phyloP scores from a whole-genome alignment of 2,888 invertebrate species.

The Drosophila atripex region DNA sequence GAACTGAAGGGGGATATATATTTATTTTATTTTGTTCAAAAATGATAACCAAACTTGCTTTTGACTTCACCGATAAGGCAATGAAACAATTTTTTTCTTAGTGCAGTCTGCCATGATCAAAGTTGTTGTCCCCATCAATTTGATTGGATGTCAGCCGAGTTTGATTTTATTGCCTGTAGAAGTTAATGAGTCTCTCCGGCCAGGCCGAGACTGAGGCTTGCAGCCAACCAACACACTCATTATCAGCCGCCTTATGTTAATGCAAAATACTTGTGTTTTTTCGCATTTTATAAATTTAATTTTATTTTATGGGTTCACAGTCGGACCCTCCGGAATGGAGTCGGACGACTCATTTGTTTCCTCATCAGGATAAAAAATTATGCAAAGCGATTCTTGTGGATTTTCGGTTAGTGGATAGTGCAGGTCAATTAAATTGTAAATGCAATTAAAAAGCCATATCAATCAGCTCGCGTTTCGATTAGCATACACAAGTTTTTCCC shows the following conservation, averaged over 20 bases:
- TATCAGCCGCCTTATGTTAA: slow-evolving; percentile 45
- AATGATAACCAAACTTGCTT: not conserved
- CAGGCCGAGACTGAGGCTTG: slow-evolving; percentile 6
- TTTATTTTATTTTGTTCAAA: not conserved
- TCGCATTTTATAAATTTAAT: slow-evolving; percentile 41
- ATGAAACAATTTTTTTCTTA: not conserved
- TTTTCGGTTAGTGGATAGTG: slow-evolving; percentile 12
- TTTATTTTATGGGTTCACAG: slow-evolving; percentile 35
- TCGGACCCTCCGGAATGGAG: slow-evolving; percentile 27
- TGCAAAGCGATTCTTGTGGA: slow-evolving; percentile 11
- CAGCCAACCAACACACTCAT: slow-evolving; percentile 23
- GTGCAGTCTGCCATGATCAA: not conserved
- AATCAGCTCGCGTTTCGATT: slow-evolving; percentile 66
- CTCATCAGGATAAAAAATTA: slow-evolving; percentile 33
- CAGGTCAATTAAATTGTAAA: slow-evolving; percentile 69
- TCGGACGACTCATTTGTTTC: slow-evolving; percentile 37
- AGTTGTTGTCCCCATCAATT: slow-evolving; percentile 41
- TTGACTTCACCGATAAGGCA: not conserved
- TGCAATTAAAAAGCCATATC: slow-evolving; percentile 66
- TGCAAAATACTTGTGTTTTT: slow-evolving; percentile 38
- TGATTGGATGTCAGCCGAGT: slow-evolving; percentile 43
- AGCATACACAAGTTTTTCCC: slow-evolving; percentile 76
- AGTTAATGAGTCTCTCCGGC: slow-evolving; percentile 30
- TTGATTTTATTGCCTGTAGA: slow-evolving; percentile 40
- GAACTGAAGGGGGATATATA: not conserved